A percentile compares a stretch with the other conserved stretches of the same genome.
Conservation (phyloP, 2,113 vertebrate genomes). For the Mixornis gularis region DNA sequence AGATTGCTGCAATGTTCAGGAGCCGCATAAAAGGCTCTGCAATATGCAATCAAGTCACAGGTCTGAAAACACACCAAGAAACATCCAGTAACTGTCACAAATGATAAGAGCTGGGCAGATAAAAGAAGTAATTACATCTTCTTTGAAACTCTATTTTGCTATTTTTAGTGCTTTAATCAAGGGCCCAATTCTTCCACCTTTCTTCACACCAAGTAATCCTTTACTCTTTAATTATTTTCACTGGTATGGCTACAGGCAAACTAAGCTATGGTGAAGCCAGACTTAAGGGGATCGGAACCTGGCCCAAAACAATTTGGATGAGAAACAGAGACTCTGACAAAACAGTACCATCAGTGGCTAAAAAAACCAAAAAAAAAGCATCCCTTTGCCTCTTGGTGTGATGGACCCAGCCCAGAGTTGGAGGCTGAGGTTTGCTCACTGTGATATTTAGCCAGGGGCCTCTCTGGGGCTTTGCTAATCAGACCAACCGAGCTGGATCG, state of each 20-base stretch:
- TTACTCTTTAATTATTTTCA: not conserved
- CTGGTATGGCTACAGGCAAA: not conserved
- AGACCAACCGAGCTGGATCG: not conserved
- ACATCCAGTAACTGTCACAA: slow-evolving; percentile 31
- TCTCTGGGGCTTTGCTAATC: slow-evolving; percentile 29
- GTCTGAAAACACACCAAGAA: slow-evolving; percentile 56
- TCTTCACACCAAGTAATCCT: not conserved
- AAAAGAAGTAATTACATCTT: slow-evolving; percentile 45
- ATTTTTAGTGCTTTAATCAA: slow-evolving; percentile 45
- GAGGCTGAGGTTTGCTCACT: not conserved
- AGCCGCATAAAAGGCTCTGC: slow-evolving; percentile 1
- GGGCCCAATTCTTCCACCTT: slow-evolving; percentile 7
- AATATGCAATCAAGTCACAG: slow-evolving; percentile 50
- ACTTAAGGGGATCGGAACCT: not conserved
- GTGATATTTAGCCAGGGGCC: slow-evolving; percentile 16
- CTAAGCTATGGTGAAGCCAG: not conserved
- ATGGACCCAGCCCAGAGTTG: not conserved
- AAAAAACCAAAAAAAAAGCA: not conserved
- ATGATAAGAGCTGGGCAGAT: slow-evolving; percentile 39
- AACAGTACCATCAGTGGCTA: not conserved
- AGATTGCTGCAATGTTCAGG: slow-evolving; percentile 40
- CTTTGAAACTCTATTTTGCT: slow-evolving; percentile 26
- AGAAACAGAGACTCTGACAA: not conserved
- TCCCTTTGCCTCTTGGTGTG: not conserved
- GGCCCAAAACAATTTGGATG: not conserved